These are phyloP conservation scores for Nanorana parkeri DNA, from an alignment of 2,113 vertebrate species.

Conservation along the genomic window DNA sequence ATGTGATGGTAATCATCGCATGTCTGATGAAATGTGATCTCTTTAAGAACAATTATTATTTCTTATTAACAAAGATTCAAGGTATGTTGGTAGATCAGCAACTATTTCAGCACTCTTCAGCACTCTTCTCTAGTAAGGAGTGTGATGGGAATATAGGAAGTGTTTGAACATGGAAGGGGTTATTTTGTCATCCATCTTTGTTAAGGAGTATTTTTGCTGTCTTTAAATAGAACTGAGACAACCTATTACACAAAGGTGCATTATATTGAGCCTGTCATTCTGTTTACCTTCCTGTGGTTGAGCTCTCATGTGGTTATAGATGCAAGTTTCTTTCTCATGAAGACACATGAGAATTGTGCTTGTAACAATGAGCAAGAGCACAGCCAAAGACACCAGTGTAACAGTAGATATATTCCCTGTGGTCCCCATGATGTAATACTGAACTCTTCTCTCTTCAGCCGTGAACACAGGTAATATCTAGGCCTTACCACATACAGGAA, in stretches of 20 bases:
- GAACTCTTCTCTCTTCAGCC: background rate
- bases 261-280: background rate
- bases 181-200: no score
- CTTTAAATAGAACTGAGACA: background rate
- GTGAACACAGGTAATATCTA: background rate
- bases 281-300: constrained; percentile 36
- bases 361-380: background rate
- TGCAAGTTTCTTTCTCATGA: constrained; percentile 21
- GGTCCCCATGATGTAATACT: background rate
- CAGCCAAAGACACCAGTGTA: constrained; percentile 12
- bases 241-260: constrained; percentile 6
- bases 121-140: no score
- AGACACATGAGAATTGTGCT: background rate
- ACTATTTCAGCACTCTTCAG: no score
- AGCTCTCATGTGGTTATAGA: constrained; percentile 12
- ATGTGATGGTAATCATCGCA: no score
- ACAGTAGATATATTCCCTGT: constrained; percentile 12
- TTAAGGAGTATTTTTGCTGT: no score
- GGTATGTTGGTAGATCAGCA: no score
- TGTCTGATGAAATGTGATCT: no score
- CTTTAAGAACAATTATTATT: no score
- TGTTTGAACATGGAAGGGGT: no score
- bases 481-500: background rate
- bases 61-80: no score
- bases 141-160: no score